Conservation (phyloP, 2,113 vertebrate species). For the Burhinus bistriatus region DNA sequence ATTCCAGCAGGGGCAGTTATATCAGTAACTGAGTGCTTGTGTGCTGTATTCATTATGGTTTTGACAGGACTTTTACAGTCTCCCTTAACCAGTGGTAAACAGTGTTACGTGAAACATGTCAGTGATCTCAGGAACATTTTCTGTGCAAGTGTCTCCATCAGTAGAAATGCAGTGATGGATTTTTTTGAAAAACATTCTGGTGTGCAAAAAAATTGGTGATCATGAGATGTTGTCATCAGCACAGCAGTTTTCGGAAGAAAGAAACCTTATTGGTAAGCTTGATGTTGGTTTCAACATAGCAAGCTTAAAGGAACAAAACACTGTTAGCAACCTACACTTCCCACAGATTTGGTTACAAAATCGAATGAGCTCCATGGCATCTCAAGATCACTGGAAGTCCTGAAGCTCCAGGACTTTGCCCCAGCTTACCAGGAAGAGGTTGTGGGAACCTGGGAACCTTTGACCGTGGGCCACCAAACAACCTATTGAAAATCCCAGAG, state of each 20-base stretch:
- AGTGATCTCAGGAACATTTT: neutral
- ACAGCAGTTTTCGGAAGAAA: neutral
- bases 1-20: neutral
- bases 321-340: neutral
- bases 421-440: neutral
- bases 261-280: neutral
- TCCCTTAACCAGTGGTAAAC: neutral
- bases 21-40: neutral
- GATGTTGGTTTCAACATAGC: neutral
- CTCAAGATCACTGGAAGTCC: neutral
- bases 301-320: neutral
- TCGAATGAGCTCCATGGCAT: neutral
- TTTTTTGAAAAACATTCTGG: neutral
- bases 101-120: neutral
- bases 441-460: neutral
- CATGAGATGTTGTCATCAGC: neutral
- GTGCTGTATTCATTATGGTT: neutral
- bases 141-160: neutral
- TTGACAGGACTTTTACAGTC: neutral
- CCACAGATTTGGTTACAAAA: neutral
- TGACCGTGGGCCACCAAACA: neutral
- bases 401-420: neutral
- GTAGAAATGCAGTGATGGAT: neutral
- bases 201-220: neutral
- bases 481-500: neutral